These are phyloP conservation scores for Haemorhous mexicanus DNA, from an alignment of 2,113 vertebrate genomes.

Conservation along the genomic window DNA sequence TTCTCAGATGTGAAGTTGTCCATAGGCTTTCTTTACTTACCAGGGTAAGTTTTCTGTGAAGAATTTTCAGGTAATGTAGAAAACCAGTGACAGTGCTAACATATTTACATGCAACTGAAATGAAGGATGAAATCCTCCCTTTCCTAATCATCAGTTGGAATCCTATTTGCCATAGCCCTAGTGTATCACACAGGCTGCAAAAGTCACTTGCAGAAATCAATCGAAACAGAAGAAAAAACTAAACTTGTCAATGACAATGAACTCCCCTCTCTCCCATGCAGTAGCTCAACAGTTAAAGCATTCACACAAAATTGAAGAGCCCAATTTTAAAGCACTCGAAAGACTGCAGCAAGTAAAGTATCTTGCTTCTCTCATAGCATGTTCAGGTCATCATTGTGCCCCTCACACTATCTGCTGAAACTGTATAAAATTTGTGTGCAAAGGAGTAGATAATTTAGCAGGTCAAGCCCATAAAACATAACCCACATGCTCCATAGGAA, in stretches of 20 bases:
- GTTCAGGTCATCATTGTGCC: neutral
- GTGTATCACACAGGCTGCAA: neutral
- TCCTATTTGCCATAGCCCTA: neutral
- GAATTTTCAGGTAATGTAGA: neutral
- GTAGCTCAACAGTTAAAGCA: neutral
- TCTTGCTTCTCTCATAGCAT: neutral
- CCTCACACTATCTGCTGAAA: neutral
- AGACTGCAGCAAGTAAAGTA: neutral
- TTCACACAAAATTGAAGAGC: neutral
- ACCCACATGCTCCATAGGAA: neutral
- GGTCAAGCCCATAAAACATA: neutral
- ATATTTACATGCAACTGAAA: neutral
- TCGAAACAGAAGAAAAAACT: neutral
- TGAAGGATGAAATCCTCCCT: neutral
- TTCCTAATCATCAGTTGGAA: rapidly evolving
- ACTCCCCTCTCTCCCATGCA: neutral
- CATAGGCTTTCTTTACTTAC: neutral
- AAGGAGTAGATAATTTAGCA: neutral
- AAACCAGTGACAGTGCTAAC: neutral
- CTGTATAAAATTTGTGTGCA: neutral
- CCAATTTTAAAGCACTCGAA: neutral
- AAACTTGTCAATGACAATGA: neutral
- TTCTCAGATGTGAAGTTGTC: neutral
- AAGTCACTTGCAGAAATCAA: neutral
- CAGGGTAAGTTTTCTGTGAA: neutral